These are phyloP conservation scores for Vanessa atalanta DNA, from an alignment of 1,140 invertebrate genomes.

Conservation along the genomic window DNA sequence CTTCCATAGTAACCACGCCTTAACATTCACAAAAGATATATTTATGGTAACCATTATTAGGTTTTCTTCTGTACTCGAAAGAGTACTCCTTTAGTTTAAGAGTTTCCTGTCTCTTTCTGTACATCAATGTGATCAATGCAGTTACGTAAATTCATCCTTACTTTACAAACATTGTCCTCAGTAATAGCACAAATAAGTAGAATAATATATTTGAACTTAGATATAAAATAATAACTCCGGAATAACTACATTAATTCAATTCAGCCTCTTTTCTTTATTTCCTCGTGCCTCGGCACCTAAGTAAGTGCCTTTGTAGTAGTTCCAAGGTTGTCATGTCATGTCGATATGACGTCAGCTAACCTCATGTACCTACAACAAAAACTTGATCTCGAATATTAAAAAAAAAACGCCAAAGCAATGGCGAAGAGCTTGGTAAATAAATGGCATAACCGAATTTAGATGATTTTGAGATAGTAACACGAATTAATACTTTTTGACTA, in stretches of 20 bases:
- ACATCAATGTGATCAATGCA: too few species aligned
- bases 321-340: background rate
- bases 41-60: too few species aligned
- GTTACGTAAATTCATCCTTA: too few species aligned
- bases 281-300: background rate
- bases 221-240: background rate
- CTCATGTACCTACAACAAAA: background rate
- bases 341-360: background rate
- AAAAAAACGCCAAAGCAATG: background rate
- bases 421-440: background rate
- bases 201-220: too few species aligned
- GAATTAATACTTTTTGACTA: too few species aligned
- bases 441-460: background rate
- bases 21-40: too few species aligned
- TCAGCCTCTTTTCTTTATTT: background rate
- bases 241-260: background rate
- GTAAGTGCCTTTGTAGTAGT: background rate
- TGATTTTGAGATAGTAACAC: too few species aligned
- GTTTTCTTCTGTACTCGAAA: too few species aligned
- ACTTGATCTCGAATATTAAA: background rate
- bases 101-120: too few species aligned
- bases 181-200: too few species aligned
- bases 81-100: too few species aligned
- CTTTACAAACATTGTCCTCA: too few species aligned
- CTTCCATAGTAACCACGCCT: background rate